These are phyloP conservation scores for Eulemur macaco DNA, from an alignment of 2,113 vertebrate species.

Conservation along the genomic window DNA sequence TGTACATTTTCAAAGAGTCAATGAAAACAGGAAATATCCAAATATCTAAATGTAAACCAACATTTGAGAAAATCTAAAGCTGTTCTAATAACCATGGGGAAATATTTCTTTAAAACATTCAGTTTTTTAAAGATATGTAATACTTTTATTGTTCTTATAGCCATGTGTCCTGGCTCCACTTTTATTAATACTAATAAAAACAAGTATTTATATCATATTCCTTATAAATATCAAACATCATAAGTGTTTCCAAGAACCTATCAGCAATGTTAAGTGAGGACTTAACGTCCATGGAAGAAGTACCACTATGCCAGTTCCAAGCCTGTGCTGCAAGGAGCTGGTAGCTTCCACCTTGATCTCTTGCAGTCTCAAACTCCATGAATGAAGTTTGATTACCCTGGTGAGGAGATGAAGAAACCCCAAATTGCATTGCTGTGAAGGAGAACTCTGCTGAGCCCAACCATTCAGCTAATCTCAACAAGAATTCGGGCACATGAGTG, in stretches of 20 bases:
- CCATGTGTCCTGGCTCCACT: neutral
- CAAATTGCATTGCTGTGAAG: neutral
- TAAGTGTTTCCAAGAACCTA: neutral
- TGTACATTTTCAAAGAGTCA: neutral
- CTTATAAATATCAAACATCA: neutral
- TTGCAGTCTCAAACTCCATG: neutral
- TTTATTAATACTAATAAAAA: constrained; percentile 15
- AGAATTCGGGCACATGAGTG: neutral
- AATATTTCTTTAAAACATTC: neutral
- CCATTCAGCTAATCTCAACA: neutral
- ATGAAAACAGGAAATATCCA: neutral
- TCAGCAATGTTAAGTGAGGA: too few relatives aligned
- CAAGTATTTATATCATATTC: neutral
- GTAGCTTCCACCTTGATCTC: neutral
- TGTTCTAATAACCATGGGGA: neutral
- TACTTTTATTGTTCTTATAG: neutral
- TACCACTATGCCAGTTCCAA: neutral
- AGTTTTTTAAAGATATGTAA: neutral
- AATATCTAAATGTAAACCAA: neutral
- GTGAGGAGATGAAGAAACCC: neutral
- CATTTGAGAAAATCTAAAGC: neutral
- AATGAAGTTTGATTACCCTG: neutral
- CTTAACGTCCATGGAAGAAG: neutral
- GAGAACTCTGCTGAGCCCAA: neutral
- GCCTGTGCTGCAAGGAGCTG: neutral